Evolutionary conservation across 2,113 vertebrate genomes (phyloP).

Genomic region (Bos indicus): DNA sequence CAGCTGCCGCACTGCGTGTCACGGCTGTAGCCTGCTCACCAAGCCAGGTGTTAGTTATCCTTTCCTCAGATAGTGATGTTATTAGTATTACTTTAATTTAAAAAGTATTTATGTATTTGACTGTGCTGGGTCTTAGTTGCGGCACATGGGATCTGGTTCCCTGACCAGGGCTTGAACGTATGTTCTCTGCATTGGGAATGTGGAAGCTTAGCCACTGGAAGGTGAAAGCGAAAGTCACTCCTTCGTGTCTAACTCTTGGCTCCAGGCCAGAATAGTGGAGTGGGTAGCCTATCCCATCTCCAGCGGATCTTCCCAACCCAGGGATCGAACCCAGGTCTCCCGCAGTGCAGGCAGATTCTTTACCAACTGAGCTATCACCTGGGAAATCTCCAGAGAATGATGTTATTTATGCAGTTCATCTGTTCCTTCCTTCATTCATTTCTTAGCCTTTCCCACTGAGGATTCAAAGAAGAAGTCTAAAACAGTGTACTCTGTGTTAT

Average conservation of each 20-base stretch:
- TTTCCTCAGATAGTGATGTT: not conserved
- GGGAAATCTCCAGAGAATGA: not conserved
- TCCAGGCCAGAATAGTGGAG: not conserved
- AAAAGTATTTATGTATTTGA: not conserved
- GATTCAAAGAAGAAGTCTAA: not conserved
- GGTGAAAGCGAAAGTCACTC: not conserved
- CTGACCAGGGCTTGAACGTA: not conserved
- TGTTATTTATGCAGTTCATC: not conserved
- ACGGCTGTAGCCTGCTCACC: not conserved
- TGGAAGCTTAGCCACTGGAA: not conserved
- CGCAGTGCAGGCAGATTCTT: rapidly evolving
- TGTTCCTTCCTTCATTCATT: too few relatives aligned
- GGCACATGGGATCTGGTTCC: not conserved
- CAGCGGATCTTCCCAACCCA: not conserved
- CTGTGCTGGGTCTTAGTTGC: not conserved
- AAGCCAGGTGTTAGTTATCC: not conserved
- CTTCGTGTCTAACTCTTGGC: not conserved
- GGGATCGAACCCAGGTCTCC: not conserved
- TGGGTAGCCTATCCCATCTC: not conserved
- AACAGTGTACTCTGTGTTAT: not conserved
- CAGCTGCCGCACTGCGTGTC: rapidly evolving
- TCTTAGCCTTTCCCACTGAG: not conserved
- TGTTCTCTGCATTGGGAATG: not conserved
- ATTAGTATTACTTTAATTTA: not conserved
- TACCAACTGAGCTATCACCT: not conserved